A percentile compares a stretch with the other conserved stretches of the same genome.
phyloP scores from a whole-genome alignment of 2,888 invertebrate genomes.

The Megamerina dolium region DNA sequence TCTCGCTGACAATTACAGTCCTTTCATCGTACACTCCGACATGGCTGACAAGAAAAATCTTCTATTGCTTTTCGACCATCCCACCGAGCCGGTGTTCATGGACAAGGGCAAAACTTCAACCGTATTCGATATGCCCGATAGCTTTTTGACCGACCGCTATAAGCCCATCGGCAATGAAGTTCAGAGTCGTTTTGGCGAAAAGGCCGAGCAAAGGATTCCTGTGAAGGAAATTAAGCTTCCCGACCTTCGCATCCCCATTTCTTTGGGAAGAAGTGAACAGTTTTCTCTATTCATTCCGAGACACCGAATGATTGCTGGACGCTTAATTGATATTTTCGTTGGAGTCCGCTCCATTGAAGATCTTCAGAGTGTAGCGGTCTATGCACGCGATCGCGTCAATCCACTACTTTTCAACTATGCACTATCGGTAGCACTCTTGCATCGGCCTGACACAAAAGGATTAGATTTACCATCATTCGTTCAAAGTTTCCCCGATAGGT shows the following conservation, averaged over 20 bases:
- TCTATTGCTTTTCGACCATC: slow-evolving; percentile 66
- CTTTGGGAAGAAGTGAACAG: slow-evolving; percentile 58
- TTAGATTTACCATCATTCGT: slow-evolving; percentile 58
- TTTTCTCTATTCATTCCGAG: slow-evolving; percentile 68
- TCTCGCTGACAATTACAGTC: no score
- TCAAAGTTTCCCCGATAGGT: slow-evolving; percentile 62
- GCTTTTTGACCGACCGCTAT: slow-evolving; percentile 56
- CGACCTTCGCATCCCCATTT: slow-evolving; percentile 57
- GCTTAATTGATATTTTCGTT: slow-evolving; percentile 64
- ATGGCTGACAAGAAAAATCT: slow-evolving; percentile 53
- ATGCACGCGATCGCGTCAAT: slow-evolving; percentile 67
- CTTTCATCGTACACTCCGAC: no score
- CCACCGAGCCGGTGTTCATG: slow-evolving; percentile 70
- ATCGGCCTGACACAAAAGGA: slow-evolving; percentile 58
- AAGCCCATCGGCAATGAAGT: slow-evolving; percentile 52
- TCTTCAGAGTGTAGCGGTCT: slow-evolving; percentile 61
- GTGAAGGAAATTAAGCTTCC: slow-evolving; percentile 61
- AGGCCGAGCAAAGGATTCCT: slow-evolving; percentile 51
- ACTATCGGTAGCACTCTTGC: slow-evolving; percentile 67
- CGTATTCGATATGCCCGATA: slow-evolving; percentile 59
- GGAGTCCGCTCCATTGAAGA: slow-evolving; percentile 67
- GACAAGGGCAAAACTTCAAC: slow-evolving; percentile 62
- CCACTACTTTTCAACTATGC: slow-evolving; percentile 76
- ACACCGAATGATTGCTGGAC: slow-evolving; percentile 61
- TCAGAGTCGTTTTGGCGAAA: slow-evolving; percentile 55